Evolutionary conservation across 1,140 invertebrate genomes (phyloP).

Genomic region (Ericerus pela): DNA sequence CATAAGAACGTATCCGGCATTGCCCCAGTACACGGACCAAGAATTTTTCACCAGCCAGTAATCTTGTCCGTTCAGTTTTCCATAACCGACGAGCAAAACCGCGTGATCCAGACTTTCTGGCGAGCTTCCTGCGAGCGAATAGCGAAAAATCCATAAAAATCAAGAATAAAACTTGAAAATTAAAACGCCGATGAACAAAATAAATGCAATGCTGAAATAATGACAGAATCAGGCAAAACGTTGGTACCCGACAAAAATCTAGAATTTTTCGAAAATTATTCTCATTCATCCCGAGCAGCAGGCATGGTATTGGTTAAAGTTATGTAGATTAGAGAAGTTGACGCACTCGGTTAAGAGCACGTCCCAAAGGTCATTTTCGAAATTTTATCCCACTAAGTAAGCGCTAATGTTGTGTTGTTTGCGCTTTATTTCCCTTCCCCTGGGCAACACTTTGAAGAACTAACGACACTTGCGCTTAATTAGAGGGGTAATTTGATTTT

Average conservation of each 20-base stretch:
- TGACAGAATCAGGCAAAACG: not conserved
- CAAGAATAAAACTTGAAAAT: conserved; percentile 24
- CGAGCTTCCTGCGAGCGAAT: conserved; percentile 41
- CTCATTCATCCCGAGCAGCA: too few species aligned
- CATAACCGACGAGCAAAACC: conserved; percentile 86
- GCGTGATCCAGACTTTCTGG: conserved; percentile 70
- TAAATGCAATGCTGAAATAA: not conserved
- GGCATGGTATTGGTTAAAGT: too few species aligned
- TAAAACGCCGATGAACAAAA: not conserved
- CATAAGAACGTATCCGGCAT: conserved; percentile 85
- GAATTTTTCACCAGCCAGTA: conserved; percentile 93
- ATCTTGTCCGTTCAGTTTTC: conserved; percentile 58
- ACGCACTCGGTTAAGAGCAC: too few species aligned
- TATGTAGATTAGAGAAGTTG: too few species aligned
- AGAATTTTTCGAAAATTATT: not conserved
- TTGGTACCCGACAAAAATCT: not conserved
- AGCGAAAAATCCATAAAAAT: not conserved
- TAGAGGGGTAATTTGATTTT: too few species aligned
- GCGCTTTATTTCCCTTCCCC: too few species aligned
- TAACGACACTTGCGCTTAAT: too few species aligned
- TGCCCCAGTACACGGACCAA: conserved; percentile 91
- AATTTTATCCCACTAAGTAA: too few species aligned
- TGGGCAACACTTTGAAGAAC: too few species aligned
- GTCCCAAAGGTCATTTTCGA: too few species aligned
- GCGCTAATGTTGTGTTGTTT: too few species aligned